These are phyloP conservation scores for Gobionotothen gibberifrons DNA, from an alignment of 2,797 vertebrate species.

Conservation along the genomic window DNA sequence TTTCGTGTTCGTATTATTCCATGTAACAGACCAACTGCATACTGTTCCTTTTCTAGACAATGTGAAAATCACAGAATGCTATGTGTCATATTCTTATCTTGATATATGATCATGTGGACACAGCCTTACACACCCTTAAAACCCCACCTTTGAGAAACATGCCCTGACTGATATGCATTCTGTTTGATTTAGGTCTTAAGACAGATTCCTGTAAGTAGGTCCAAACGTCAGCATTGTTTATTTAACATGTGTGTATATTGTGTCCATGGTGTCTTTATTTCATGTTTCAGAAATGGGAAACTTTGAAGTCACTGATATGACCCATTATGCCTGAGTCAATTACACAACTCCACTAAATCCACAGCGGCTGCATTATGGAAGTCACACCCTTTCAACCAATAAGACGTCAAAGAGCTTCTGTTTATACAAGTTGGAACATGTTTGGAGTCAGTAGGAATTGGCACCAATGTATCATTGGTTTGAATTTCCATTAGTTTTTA, in stretches of 20 bases:
- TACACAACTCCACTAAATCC: conserved; percentile 1
- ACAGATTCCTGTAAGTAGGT: background rate
- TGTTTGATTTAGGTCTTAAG: background rate
- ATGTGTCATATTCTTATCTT: conserved; percentile 5
- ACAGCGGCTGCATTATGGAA: background rate
- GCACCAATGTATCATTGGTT: too few relatives aligned
- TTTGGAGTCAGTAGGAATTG: background rate
- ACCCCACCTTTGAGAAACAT: conserved; percentile 44
- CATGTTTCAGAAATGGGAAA: background rate
- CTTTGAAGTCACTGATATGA: background rate
- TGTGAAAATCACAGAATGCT: background rate
- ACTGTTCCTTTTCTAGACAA: background rate
- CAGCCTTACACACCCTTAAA: conserved; percentile 18
- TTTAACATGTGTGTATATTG: background rate
- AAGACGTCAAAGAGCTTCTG: background rate
- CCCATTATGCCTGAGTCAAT: background rate
- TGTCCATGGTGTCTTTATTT: background rate
- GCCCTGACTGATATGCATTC: conserved; percentile 25
- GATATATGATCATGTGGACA: conserved; percentile 6
- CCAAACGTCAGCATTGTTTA: background rate
- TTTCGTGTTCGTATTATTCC: too few relatives aligned
- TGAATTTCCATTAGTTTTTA: too few relatives aligned
- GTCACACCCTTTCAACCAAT: background rate
- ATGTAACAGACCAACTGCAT: too few relatives aligned
- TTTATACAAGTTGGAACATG: background rate